Evolutionary conservation across 1,140 invertebrate genomes (phyloP), one percentile per base, ranked within the genome.

Genomic region (Sinonovacula constricta): DNA sequence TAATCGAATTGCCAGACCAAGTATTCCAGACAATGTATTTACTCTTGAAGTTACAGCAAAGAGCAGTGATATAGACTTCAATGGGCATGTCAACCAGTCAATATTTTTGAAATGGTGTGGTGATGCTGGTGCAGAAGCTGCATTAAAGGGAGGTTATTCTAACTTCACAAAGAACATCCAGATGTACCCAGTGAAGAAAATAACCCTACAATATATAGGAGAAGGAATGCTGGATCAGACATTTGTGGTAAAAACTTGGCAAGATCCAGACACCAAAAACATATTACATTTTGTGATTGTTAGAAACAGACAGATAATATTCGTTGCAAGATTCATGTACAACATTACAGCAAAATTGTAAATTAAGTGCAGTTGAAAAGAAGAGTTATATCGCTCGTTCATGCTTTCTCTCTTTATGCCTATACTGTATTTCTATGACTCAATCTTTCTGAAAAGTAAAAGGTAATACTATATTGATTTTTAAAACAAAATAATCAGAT

Each of bases 101-200:
- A 49, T 70, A 14, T 78, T 59, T 63, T 63, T 78, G 1, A 78
- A 70, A 54, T 78, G 75, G 75, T 78, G 65, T 36, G 59, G 63
- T 18, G 75, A 78, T 63, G 66, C 59, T 14, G 75, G 75, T 22
- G 67, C 66, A 3, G 49, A 69, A 34, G 75, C 75, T 7, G 75
- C 75, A 7, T 28, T 36, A 53, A 69, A 69, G 30, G 66, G 65
- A 26, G 49, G 34, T 36, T 78, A 78, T 57, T 53, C 36, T 60
- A 33, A 49, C 1, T 70, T 78, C 45, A 51, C 26, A n/a, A 28
- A 63, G 3, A 63, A 78, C 54, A 78, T 78, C 24, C 63, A 65
- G 18, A 34, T 10, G 30, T 78, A 69, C n/a, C 36, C 75, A 3
- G 12, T 78, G 10, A 14, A 36, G n/a, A 51, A 14, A 1, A 22